These are phyloP conservation scores for Agrochola lychnidis DNA, from an alignment of 2,888 invertebrate genomes.

Conservation along the genomic window DNA sequence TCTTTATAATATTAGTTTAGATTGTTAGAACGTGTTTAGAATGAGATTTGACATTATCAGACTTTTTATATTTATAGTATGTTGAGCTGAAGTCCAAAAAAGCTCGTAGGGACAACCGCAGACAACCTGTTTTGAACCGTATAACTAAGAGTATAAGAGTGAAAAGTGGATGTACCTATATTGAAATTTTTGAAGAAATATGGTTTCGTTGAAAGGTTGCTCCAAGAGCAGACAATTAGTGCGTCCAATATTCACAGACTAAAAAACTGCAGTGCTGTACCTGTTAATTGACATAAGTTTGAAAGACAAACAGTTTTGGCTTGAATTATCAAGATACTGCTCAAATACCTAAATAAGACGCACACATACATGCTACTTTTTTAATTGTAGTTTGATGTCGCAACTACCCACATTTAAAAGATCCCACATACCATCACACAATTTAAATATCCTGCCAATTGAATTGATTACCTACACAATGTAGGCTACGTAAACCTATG, in stretches of 20 bases:
- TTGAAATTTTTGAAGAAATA: not conserved
- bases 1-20: too few species aligned
- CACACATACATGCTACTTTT: constrained; percentile 12
- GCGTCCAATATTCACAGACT: not conserved
- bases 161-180: not conserved
- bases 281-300: not conserved
- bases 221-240: not conserved
- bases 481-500: not conserved
- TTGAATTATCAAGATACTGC: constrained; percentile 11
- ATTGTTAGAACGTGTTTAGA: constrained; percentile 30
- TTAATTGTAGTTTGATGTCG: not conserved
- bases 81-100: not conserved
- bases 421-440: not conserved
- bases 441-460: constrained; percentile 28
- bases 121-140: not conserved
- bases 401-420: constrained; percentile 1
- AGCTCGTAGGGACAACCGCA: not conserved
- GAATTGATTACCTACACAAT: not conserved
- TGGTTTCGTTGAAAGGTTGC: not conserved
- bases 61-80: not conserved
- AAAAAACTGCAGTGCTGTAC: not conserved
- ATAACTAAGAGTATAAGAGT: not conserved
- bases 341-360: constrained; percentile 13
- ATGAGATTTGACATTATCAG: constrained; percentile 10
- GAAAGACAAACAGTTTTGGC: too few species aligned